These are phyloP conservation scores for Empis livida DNA, from an alignment of 2,888 invertebrate species.

Conservation along the genomic window DNA sequence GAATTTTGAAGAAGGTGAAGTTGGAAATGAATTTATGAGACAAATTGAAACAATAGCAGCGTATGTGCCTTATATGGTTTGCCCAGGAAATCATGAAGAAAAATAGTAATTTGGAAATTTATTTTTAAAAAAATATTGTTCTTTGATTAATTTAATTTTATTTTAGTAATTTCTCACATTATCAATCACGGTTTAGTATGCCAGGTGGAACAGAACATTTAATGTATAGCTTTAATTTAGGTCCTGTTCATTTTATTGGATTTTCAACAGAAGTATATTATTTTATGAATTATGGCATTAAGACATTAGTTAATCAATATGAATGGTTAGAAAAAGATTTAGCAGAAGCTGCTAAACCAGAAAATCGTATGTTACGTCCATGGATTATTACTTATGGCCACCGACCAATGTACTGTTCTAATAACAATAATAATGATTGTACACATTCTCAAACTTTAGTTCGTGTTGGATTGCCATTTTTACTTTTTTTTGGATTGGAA, in stretches of 20 bases:
- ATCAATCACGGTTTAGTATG: conserved; percentile 85
- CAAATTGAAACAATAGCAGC: conserved; percentile 88
- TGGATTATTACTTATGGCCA: conserved; percentile 80
- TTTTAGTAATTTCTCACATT: conserved; percentile 87
- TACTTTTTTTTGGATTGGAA: conserved; percentile 64
- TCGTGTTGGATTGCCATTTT: conserved; percentile 52
- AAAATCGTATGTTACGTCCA: conserved; percentile 58
- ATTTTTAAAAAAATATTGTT: background rate
- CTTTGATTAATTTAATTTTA: conserved; percentile 1
- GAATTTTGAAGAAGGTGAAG: conserved; percentile 63
- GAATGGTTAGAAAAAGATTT: conserved; percentile 78
- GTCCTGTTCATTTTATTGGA: conserved; percentile 80
- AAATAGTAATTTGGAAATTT: conserved; percentile 45
- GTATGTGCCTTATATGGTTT: conserved; percentile 84
- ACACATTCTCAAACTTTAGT: conserved; percentile 45
- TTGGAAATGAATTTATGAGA: conserved; percentile 89
- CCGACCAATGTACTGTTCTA: conserved; percentile 86
- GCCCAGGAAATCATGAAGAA: conserved; percentile 84
- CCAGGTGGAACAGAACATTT: conserved; percentile 59
- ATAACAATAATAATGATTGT: conserved; percentile 74
- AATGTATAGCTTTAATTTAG: conserved; percentile 80
- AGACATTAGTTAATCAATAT: conserved; percentile 68
- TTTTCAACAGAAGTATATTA: conserved; percentile 94
- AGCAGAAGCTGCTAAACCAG: conserved; percentile 54
- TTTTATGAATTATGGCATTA: conserved; percentile 75